These are phyloP conservation scores for Propithecus coquereli DNA, from an alignment of 2,113 vertebrate genomes.

Conservation along the genomic window DNA sequence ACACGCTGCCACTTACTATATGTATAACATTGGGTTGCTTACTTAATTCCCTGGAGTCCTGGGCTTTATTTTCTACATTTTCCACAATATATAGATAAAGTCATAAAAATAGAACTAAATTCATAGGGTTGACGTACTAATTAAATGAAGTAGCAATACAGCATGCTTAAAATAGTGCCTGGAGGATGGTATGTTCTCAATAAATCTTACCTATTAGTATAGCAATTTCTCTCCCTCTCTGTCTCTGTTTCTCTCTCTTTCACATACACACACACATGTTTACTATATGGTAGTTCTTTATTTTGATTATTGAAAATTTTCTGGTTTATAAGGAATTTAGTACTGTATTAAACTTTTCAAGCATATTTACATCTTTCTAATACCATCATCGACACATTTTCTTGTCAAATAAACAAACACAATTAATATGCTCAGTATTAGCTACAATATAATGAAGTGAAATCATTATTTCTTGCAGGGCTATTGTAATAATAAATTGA, in stretches of 20 bases:
- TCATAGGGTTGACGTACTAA: neutral
- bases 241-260: too few species aligned
- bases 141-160: neutral
- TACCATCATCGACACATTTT: neutral
- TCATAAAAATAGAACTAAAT: neutral
- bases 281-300: neutral
- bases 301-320: neutral
- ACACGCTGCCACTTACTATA: neutral
- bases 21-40: neutral
- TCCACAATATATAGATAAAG: neutral
- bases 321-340: neutral
- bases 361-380: neutral
- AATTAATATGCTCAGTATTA: neutral
- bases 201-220: neutral
- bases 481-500: neutral
- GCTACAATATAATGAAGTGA: neutral
- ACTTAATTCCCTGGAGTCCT: neutral
- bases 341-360: neutral
- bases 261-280: neutral
- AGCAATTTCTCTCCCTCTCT: neutral
- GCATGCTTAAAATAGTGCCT: neutral
- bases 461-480: neutral
- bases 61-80: neutral
- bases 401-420: neutral
- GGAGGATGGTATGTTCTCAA: neutral